Conservation (phyloP, 2,797 vertebrate species). For the Syngnathus rostellatus region DNA sequence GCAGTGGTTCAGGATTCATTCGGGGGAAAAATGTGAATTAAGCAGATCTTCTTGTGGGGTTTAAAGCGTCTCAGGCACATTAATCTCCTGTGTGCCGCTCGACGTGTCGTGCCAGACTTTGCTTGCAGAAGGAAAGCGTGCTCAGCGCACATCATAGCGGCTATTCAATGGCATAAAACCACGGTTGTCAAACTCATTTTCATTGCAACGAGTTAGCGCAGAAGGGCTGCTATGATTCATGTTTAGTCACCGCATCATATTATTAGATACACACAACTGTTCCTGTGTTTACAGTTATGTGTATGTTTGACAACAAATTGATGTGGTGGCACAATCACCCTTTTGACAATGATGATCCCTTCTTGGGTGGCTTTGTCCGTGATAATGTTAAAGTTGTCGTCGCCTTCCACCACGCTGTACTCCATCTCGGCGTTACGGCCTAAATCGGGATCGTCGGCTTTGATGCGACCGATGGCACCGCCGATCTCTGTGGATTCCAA, state of each 20-base stretch:
- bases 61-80: not conserved
- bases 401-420: slow-evolving; percentile 80
- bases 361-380: slow-evolving; percentile 91
- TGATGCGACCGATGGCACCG: slow-evolving; percentile 83
- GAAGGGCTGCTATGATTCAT: too few relatives aligned
- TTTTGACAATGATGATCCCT: slow-evolving; percentile 88
- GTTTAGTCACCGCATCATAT: not conserved
- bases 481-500: slow-evolving; percentile 81
- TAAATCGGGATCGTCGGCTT: slow-evolving; percentile 85
- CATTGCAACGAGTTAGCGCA: not conserved
- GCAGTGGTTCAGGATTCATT: not conserved
- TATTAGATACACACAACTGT: not conserved
- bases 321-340: slow-evolving; percentile 60
- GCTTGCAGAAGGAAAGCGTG: not conserved
- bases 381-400: slow-evolving; percentile 82
- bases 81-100: not conserved
- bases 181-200: not conserved
- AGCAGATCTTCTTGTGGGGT: slow-evolving; percentile 2
- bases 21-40: not conserved
- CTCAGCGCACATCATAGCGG: not conserved
- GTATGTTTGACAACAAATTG: not conserved
- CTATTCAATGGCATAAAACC: not conserved
- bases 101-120: not conserved
- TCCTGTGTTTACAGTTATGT: not conserved
- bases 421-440: slow-evolving; percentile 86